phyloP scores from a whole-genome alignment of 2,888 invertebrate species.

The Mimachlamys varia region DNA sequence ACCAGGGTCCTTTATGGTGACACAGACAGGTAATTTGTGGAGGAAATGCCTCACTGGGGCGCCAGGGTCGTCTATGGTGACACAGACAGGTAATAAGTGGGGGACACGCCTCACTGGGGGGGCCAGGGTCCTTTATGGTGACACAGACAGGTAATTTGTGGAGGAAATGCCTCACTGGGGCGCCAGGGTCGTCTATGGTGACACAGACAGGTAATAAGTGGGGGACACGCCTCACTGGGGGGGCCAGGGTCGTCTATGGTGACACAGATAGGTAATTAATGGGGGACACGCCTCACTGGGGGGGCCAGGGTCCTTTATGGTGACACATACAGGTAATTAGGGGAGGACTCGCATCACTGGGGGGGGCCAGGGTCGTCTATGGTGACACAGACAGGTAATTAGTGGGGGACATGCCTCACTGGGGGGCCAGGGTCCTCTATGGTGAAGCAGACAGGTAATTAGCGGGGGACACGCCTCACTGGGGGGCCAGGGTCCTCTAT shows the following conservation, averaged over 20 bases:
- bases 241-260: conserved; percentile 97
- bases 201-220: conserved; percentile 99
- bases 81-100: conserved; percentile 98
- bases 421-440: conserved; percentile 97
- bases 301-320: conserved; percentile 97
- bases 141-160: conserved; percentile 96
- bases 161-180: conserved; percentile 88
- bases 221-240: conserved; percentile 88
- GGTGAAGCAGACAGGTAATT: conserved; percentile 98
- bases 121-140: conserved; percentile 98
- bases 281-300: conserved; percentile 88
- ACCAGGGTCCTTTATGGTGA: conserved; percentile 98
- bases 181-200: conserved; percentile 97
- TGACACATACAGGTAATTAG: conserved; percentile 96
- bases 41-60: conserved; percentile 88
- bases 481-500: conserved; percentile 97
- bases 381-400: conserved; percentile 98
- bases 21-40: conserved; percentile 95
- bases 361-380: conserved; percentile 96
- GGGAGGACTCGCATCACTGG: conserved; percentile 89
- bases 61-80: conserved; percentile 98
- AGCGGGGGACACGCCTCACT: conserved; percentile 87
- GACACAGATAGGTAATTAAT: conserved; percentile 98
- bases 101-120: conserved; percentile 88
- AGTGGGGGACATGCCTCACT: conserved; percentile 87